Evolutionary conservation across 1,140 invertebrate genomes (phyloP), one percentile per base, ranked within the genome.

Genomic region (Drosophila arizonae): DNA sequence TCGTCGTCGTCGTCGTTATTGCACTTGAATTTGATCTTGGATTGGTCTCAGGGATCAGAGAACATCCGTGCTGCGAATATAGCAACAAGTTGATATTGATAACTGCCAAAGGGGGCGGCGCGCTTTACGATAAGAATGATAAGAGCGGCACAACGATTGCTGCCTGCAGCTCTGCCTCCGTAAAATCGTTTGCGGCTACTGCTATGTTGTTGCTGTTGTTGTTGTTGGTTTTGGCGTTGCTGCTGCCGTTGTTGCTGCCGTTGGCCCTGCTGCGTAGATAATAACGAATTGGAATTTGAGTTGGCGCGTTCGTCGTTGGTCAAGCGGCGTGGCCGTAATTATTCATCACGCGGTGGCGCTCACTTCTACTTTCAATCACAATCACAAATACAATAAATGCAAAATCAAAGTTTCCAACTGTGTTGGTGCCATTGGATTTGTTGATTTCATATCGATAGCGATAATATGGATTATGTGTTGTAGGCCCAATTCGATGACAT

Each of bases 61-160:
- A 66, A 63, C 69, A 66, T 60, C 70, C 52, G 39, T 52, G 4
- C 33, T n/a, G 8, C 30, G n/a, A 36, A 43, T 60, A 72, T 72
- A 65, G 77, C 77, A 79, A 79, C 77, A 79, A 79, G 77, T 79
- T 77, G 76, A 70, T 77, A 62, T 45, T 66, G 69, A 71, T 66
- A 71, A 52, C 36, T 66, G 51, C 63, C 51, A 28, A 55, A 61
- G 70, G 50, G 36, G 64, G 56, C 48, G 63, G 70, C 55, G 55
- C 26, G 46, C 24, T 36, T 46, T 13, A 17, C 56, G 60, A 64
- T 65, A 62, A 72, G 43, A 46, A 43, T 76, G 76, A 78, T 76
- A 78, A 78, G 41, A 73, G 66, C 65, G 52, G 52, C 52, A 50
- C 50, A 56, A 56, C 56, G 46, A 68, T 13, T 57, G 65, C 33